These are phyloP conservation scores for Drosophila pruinosa DNA, from an alignment of 1,140 invertebrate genomes.

Conservation along the genomic window DNA sequence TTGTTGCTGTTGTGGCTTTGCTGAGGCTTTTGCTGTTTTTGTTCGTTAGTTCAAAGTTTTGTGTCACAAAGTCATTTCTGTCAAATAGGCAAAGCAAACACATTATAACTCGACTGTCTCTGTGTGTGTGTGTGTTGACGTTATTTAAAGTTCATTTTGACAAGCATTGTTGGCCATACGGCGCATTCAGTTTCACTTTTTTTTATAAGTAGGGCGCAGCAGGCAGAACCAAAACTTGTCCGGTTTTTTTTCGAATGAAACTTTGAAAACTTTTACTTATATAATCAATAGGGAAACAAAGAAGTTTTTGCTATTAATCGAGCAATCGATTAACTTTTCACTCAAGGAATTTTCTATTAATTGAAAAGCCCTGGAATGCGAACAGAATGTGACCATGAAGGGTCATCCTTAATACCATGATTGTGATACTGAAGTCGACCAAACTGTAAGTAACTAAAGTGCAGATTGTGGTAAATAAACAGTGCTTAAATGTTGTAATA, in stretches of 20 bases:
- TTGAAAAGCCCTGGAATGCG: neutral
- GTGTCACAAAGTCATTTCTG: conserved; percentile 59
- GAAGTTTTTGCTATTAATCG: neutral
- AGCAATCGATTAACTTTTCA: neutral
- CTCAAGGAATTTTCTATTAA: neutral
- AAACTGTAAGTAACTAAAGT: no score
- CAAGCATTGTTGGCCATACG: conserved; percentile 13
- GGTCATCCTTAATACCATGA: no score
- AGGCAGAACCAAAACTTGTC: neutral
- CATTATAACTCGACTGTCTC: conserved; percentile 36
- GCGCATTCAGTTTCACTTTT: conserved; percentile 15
- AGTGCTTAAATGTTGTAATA: no score
- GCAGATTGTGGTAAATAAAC: no score
- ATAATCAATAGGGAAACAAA: neutral
- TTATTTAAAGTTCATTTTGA: conserved; percentile 37
- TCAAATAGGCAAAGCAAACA: conserved; percentile 61
- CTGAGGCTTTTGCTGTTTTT: conserved; percentile 16
- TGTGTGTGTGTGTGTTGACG: neutral
- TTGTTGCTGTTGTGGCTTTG: conserved; percentile 20
- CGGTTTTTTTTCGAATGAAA: neutral
- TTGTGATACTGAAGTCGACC: no score
- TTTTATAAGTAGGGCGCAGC: neutral
- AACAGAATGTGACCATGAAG: neutral
- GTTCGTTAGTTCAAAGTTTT: conserved; percentile 43
- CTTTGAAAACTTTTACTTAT: neutral